Percentiles rank a stretch among this genome's conserved stretches.
These are phyloP conservation scores for Varanus komodoensis DNA, from an alignment of 2,113 vertebrate species.

Conservation along the genomic window DNA sequence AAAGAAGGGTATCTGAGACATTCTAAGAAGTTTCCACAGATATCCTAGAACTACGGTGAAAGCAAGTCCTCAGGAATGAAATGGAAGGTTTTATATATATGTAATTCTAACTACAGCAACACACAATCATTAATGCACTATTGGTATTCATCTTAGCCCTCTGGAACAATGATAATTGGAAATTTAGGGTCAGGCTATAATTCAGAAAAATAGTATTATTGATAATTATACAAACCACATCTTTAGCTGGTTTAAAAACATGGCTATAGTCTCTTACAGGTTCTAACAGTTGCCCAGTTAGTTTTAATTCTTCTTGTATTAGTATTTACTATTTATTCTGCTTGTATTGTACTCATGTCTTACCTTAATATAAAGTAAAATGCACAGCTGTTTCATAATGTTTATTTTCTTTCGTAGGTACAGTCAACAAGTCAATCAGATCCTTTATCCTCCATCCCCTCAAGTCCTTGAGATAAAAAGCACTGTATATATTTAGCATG, in stretches of 20 bases:
- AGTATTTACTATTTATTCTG: neutral
- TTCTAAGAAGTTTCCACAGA: neutral
- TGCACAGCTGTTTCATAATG: slow-evolving; percentile 36
- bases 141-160: neutral
- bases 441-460: slow-evolving; percentile 13
- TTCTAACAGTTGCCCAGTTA: neutral
- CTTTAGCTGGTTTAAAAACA: neutral
- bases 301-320: slow-evolving; percentile 5
- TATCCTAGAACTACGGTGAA: neutral
- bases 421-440: neutral
- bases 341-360: neutral
- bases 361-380: slow-evolving; percentile 43
- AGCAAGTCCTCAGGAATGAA: neutral
- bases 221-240: neutral
- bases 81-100: neutral
- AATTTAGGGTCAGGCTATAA: neutral
- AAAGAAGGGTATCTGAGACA: neutral
- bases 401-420: slow-evolving; percentile 33
- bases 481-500: slow-evolving; percentile 23
- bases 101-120: neutral
- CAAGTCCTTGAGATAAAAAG: slow-evolving; percentile 41
- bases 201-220: neutral
- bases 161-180: neutral
- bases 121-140: neutral
- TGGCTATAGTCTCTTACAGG: neutral